Conservation (phyloP, 2,113 vertebrate species). For the Aleadryas rufinucha region DNA sequence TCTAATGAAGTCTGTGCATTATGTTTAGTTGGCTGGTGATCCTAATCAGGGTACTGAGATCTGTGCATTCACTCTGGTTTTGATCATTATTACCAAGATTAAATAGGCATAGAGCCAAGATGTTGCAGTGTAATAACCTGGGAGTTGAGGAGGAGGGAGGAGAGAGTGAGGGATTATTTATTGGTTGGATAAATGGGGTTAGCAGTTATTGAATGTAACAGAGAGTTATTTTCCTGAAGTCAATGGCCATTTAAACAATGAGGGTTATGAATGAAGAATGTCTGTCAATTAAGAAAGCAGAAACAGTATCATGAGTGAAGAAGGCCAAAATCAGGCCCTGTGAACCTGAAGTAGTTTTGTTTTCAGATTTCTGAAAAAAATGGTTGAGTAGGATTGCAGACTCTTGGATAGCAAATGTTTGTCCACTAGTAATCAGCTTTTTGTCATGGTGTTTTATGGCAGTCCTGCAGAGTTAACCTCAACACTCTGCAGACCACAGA, state of each 20-base stretch:
- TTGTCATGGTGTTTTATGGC: neutral
- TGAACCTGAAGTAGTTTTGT: neutral
- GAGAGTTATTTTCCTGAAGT: slow-evolving; percentile 16
- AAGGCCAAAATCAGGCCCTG: neutral
- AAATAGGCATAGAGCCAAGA: slow-evolving; percentile 43
- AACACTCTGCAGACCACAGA: neutral
- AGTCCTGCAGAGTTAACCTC: neutral
- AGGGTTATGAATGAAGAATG: neutral
- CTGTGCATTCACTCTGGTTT: slow-evolving; percentile 56
- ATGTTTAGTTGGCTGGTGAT: slow-evolving; percentile 44
- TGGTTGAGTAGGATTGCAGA: neutral
- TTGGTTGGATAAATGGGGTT: slow-evolving; percentile 30
- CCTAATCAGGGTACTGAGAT: slow-evolving; percentile 39
- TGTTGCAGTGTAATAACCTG: slow-evolving; percentile 29
- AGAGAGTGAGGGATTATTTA: slow-evolving; percentile 20
- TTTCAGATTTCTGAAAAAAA: neutral
- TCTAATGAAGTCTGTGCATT: slow-evolving; percentile 42
- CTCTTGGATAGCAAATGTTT: neutral
- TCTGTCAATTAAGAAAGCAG: neutral
- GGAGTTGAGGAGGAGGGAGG: slow-evolving; percentile 5
- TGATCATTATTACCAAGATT: slow-evolving; percentile 63
- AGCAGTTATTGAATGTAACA: slow-evolving; percentile 1
- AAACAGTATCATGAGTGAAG: neutral
- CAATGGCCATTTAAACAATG: neutral
- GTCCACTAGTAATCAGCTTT: neutral